Base-by-base conservation (phyloP, 2,113 vertebrate genomes). In the Peromyscus polionotus region DNA sequence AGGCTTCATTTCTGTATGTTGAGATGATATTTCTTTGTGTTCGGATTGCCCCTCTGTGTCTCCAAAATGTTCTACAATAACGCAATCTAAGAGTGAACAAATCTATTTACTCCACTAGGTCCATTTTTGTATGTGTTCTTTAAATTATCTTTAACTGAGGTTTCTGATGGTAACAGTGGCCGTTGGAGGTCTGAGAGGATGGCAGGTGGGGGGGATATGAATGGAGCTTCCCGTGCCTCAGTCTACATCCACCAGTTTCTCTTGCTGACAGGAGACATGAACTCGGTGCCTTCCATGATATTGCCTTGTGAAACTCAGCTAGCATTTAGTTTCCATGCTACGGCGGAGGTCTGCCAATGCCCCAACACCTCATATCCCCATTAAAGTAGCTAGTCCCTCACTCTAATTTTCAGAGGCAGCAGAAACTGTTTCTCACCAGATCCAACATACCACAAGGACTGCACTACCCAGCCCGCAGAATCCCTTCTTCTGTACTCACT, bases 401-500 rank as follows among this genome's bases (percentile, higher is more conserved):
- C 54, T 42, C 36, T 31, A 9, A 63, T 31, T 54, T 90, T 33
- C n/a, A 22, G 26, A 45, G 20, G 1, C 16, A 90, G n/a, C 26
- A 22, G 17, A 39, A 76, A 90, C 39, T 36, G 7, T 59, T 75
- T 31, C 54, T 57, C 54, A 45, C 17, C 88, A 45, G 10, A 75
- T 75, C 54, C 26, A 75, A n/a, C 2, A 11, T 5, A 24, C 22
- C 22, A 59, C 42, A 57, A 73, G 26, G n/a, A 75, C 87, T n/a
- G 17, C 48, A 88, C 17, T 45, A 12, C 14, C 17, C 5, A 33
- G 28, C 14, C 54, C 17, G 14, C 88, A 76, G 54, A 22, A 24
- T 6, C 10, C 22, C 57, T 79, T n/a, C 57, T 1, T 1, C 59
- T 1, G 4, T 42, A 42, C 1, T 4, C 4, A 26, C 7, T 7